Evolutionary conservation across 1,140 invertebrate species (phyloP).

Genomic region (Phortica variegata): DNA sequence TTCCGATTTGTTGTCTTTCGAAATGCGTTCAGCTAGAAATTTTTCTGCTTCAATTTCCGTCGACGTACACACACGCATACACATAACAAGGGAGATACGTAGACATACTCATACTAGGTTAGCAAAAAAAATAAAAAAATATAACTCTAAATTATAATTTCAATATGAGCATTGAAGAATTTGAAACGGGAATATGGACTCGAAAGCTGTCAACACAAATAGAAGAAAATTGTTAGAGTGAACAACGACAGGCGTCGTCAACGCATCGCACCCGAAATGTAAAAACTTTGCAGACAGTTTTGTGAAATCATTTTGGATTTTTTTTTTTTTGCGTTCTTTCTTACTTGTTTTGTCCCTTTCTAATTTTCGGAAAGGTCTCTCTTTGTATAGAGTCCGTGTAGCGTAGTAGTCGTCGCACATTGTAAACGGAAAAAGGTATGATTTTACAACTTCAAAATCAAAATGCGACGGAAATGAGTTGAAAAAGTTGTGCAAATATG

Average conservation of each 20-base stretch:
- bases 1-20: conserved; percentile 50
- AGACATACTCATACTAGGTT: too few species aligned
- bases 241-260: too few species aligned
- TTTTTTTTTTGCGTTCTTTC: too few species aligned
- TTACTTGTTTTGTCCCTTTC: too few species aligned
- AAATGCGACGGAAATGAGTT: conserved; percentile 47
- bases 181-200: conserved; percentile 28
- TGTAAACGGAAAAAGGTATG: too few species aligned
- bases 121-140: conserved; percentile 12
- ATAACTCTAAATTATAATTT: conserved; percentile 43
- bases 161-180: conserved; percentile 1
- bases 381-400: too few species aligned
- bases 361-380: too few species aligned
- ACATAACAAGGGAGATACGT: background rate
- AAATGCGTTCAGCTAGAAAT: conserved; percentile 44
- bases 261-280: conserved; percentile 24
- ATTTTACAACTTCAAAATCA: conserved; percentile 19
- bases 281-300: conserved; percentile 52
- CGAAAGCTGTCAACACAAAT: conserved; percentile 35
- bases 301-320: conserved; percentile 48
- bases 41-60: conserved; percentile 48
- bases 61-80: conserved; percentile 22
- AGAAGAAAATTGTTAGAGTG: conserved; percentile 19
- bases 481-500: conserved; percentile 50
- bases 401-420: too few species aligned